Conservation (phyloP, 2,888 invertebrate species). For the Yponomeuta malinellus region DNA sequence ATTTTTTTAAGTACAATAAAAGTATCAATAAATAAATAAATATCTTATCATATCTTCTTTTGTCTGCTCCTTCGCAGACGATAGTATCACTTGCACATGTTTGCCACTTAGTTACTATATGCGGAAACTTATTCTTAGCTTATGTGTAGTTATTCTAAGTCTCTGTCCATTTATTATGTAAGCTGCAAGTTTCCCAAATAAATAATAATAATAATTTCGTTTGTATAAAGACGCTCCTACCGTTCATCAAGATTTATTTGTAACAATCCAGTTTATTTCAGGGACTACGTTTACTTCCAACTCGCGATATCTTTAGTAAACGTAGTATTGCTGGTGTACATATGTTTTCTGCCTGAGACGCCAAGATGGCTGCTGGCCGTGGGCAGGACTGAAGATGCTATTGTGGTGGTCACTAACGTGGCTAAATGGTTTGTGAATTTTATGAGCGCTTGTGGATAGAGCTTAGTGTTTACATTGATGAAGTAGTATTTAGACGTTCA, state of each 20-base stretch:
- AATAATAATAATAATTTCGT: no score
- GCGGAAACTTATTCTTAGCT: no score
- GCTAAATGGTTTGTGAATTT: background rate
- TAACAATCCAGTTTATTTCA: slow-evolving; percentile 36
- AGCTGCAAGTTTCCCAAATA: no score
- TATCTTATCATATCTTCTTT: background rate
- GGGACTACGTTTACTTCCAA: slow-evolving; percentile 80
- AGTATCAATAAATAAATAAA: no score
- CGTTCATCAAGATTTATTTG: no score
- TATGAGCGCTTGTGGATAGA: no score
- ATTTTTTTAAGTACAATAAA: no score
- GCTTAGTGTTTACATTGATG: no score
- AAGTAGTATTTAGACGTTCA: background rate
- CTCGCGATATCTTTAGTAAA: slow-evolving; percentile 78
- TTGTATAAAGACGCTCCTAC: no score
- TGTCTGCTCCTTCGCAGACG: background rate
- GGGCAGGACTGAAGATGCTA: slow-evolving; percentile 79
- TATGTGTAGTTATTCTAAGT: no score
- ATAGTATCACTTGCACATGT: background rate
- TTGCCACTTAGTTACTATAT: no score
- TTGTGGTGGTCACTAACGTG: slow-evolving; percentile 31
- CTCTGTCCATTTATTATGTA: no score
- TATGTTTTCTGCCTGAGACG: slow-evolving; percentile 84
- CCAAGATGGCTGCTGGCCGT: slow-evolving; percentile 87
- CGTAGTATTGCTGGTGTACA: slow-evolving; percentile 76